phyloP scores from a whole-genome alignment of 2,797 vertebrate species.

The Syndactyla subalaris region DNA sequence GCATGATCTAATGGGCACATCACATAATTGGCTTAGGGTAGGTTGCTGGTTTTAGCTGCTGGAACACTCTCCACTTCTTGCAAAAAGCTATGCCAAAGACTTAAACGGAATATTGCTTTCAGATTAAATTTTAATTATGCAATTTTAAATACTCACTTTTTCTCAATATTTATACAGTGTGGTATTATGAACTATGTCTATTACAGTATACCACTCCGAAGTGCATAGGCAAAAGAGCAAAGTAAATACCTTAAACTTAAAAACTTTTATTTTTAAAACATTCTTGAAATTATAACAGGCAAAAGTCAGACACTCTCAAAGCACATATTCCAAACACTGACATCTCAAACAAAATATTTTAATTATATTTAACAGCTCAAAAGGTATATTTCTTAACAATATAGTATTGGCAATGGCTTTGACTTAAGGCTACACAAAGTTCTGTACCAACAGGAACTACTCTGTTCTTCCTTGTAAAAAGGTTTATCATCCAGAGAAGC shows the following conservation, averaged over 20 bases:
- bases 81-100: background rate
- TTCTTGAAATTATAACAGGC: background rate
- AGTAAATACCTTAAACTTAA: background rate
- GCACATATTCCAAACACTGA: background rate
- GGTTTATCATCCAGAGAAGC: background rate
- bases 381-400: background rate
- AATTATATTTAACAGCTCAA: background rate
- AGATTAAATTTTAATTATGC: constrained; percentile 7
- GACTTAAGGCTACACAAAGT: background rate
- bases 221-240: background rate
- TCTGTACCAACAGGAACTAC: background rate
- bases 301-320: background rate
- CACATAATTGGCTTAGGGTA: background rate
- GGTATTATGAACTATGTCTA: background rate
- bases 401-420: background rate
- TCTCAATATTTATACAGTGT: background rate
- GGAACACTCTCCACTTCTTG: background rate
- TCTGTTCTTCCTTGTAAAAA: background rate
- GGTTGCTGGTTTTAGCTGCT: background rate
- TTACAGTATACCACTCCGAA: background rate
- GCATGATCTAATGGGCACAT: background rate
- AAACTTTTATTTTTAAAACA: background rate
- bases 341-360: background rate
- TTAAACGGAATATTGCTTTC: background rate
- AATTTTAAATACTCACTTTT: background rate